A percentile compares a stretch with the other conserved stretches of the same genome.
Evolutionary conservation across 2,113 vertebrate species (phyloP).

Genomic region (Petaurus breviceps): DNA sequence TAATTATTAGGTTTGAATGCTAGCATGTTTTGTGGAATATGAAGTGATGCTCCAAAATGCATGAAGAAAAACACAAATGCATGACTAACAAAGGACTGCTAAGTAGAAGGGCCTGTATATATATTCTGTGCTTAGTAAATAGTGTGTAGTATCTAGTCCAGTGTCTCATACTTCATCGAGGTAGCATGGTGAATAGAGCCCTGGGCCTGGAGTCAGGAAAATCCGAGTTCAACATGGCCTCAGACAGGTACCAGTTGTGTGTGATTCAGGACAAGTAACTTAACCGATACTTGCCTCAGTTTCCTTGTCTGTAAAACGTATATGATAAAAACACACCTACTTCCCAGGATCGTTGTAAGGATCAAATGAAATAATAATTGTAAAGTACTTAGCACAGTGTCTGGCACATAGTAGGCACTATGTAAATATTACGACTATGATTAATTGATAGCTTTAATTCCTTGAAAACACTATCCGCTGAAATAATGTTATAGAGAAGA

Average conservation of each 20-base stretch:
- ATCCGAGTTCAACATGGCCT: not conserved
- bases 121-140: not conserved
- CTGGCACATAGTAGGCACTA: not conserved
- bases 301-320: not conserved
- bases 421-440: not conserved
- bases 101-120: not conserved
- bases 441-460: not conserved
- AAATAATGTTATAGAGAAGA: not conserved
- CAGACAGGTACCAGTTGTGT: not conserved
- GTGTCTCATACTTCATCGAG: not conserved
- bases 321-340: not conserved
- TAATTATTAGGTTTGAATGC: conserved; percentile 51
- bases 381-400: not conserved
- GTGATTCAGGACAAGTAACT: not conserved
- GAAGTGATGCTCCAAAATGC: not conserved
- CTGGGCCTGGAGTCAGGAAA: not conserved
- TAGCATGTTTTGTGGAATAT: conserved; percentile 54
- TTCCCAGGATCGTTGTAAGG: not conserved
- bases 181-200: not conserved
- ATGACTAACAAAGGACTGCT: not conserved
- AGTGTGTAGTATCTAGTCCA: too few species aligned
- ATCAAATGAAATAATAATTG: not conserved
- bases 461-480: not conserved
- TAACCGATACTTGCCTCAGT: not conserved
- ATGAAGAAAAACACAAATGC: not conserved